These are phyloP conservation scores for Coccyzus lansbergi DNA, from an alignment of 2,797 vertebrate genomes.

Conservation along the genomic window DNA sequence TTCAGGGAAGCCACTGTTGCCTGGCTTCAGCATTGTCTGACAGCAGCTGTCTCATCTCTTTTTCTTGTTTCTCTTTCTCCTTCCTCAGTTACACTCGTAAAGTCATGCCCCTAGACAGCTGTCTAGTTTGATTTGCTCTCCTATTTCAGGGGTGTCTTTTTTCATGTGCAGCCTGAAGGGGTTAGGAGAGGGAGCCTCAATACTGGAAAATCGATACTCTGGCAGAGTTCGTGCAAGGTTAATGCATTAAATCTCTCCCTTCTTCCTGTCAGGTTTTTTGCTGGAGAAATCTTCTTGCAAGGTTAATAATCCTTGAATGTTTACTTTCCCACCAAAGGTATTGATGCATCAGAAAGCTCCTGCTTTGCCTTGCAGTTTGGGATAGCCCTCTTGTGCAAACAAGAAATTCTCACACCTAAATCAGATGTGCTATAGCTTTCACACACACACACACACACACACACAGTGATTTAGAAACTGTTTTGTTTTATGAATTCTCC, in stretches of 20 bases:
- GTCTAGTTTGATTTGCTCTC: slow-evolving; percentile 11
- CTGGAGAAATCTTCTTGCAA: neutral
- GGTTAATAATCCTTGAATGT: neutral
- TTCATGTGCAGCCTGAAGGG: neutral
- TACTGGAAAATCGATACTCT: slow-evolving; percentile 3
- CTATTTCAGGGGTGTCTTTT: slow-evolving; percentile 3
- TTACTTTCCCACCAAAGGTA: neutral
- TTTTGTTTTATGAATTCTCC: neutral
- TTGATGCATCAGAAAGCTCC: neutral
- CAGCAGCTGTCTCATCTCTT: slow-evolving; percentile 32
- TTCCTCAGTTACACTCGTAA: neutral
- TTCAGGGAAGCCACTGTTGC: neutral
- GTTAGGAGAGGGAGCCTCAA: neutral
- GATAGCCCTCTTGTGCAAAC: neutral
- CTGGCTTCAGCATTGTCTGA: neutral
- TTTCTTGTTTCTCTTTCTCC: neutral
- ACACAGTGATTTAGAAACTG: neutral
- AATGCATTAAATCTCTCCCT: slow-evolving; percentile 13
- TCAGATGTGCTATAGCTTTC: neutral
- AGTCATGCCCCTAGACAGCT: neutral
- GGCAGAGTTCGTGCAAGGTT: slow-evolving; percentile 52
- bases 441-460: neutral
- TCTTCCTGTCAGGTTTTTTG: neutral
- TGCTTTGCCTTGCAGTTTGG: neutral
- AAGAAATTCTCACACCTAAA: neutral